Base-by-base conservation (phyloP, 2,888 invertebrate species). In the Acronicta leporina region DNA sequence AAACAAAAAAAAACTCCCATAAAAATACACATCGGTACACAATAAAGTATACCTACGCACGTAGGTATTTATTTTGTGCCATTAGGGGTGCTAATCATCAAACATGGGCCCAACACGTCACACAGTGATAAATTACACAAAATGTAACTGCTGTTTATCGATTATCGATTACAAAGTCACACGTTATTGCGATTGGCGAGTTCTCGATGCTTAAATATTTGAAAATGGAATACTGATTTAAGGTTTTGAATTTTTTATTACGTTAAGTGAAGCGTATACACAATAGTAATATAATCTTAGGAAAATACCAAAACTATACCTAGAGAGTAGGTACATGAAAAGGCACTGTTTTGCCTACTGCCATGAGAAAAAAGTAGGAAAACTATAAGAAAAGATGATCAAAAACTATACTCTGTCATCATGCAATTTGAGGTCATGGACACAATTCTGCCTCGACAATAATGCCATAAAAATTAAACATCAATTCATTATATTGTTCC, bases 161-260 rank as follows among this genome's bases (percentile, higher is more conserved):
- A 87, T 86, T 83, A 75, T 85, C 85, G 82, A 86, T 86, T 84
- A 84, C 69, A 79, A 75, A 64, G 60, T 73, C 80, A 79, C 79
- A 81, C 77, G 73, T 63, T 74, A 70, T 69, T 69, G 61, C 52
- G 55, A 50, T 46, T 56, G 40, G 10, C 25, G 45, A 52, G 51
- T 27, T 70, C 27, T 70, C 61, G 41, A 30, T 44, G 48, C 55
- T 65, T 65, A 60, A 70, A 68, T 66, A 66, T 61, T 69, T 20
- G 2, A 53, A 50, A 66, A 56, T 61, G 41, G 30, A 65, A 52
- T 7, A n/a, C 10, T 15, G 10, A 35, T 11, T 52, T 44, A 47
- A 25, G 25, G 46, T 49, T 4, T 35, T 13, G 3, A 30, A 5
- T 45, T 25, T 63, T 63, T 49, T 5, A 33, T 5, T 11, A 33